Evolutionary conservation across 2,113 vertebrate species (phyloP), one percentile per base, ranked within the genome.

Genomic region (Delphinapterus leucas): DNA sequence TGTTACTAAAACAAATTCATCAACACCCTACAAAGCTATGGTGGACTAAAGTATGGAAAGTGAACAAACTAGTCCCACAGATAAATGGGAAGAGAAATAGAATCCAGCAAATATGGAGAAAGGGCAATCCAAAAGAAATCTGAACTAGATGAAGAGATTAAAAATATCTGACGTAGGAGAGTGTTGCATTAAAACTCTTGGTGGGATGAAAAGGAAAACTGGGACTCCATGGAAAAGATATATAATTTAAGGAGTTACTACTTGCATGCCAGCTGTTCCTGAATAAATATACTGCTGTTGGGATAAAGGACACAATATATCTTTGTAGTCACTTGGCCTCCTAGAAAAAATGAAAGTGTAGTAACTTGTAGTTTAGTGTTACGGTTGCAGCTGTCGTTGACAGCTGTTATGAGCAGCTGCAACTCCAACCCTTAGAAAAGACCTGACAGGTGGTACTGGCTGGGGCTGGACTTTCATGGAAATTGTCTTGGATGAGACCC

Each of bases 371-470:
- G 55, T 18, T 93, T 68, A 63, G 70, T 67, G 60, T 67, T 90
- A 93, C 44, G n/a, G 31, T 33, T 70, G 88, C 96, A 97, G 96
- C 97, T 98, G 98, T 67, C 90, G 55, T 31, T 76, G 53, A 77
- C 97, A 97, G 81, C 68, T 96, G 92, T 93, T 71, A 81, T 17
- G 33, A 95, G 60, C 95, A 97, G 96, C 97, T 97, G 97, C 47
- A 92, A 38, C 38, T 88, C 55, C 11, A 76, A 71, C 23, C 49
- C 55, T 60, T 76, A 84, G 92, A 88, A 94, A 92, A 81, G 55
- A 95, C 25, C 49, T 76, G 89, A 92, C 96, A 97, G 89, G 90
- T 93, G 95, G 61, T 38, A 44, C 21, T 88, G 49, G 61, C 14
- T 13, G 12, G 85, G 3, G 68, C 67, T 18, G 38, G 63, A 88